Evolutionary conservation across 2,113 vertebrate genomes (phyloP), one percentile per base, ranked within the genome.

Genomic region (Halichoerus grypus): DNA sequence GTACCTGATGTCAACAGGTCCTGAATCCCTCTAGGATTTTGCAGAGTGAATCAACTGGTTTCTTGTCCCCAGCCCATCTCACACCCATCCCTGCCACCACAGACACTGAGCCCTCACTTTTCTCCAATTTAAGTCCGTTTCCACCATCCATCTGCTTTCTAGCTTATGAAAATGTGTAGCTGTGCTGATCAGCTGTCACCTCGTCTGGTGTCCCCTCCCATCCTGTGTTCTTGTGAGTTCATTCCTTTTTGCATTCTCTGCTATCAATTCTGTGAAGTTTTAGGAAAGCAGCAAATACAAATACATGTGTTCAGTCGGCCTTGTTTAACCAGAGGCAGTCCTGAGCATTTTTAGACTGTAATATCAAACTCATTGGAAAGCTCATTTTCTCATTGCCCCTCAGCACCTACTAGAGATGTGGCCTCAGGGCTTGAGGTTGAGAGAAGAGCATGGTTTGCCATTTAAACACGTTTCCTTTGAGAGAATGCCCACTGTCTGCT

Each of bases 261-360:
- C 80, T 31, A 1, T 85, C 33, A 67, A 92, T 94, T 74, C n/a
- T 15, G 0, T 15, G 57, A 92, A 7, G 36, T 59, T 80, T 81
- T 57, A 72, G 63, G 84, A 77, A 89, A 96, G 65, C 16, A 85
- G n/a, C 61, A 93, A 93, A 71, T 36, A 92, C 67, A 67, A 72
- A 59, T 67, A 39, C 9, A 1, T 65, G 42, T 46, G 33, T 46
- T 57, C 22, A 21, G 28, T 18, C 79, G 89, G 49, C 85, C 63
- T 85, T 46, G 42, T 63, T 92, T 92, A 81, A 61, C 49, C 42
- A 69, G 59, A 88, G 31, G 10, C 12, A 39, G 59, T 71, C 42
- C 15, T 28, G 16, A 33, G 19, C 26, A 18, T 49, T 59, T 88
- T 59, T 18, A 53, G n/a, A 8, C 36, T 65, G 18, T 71, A 26